Conservation (phyloP, 1,140 invertebrate species). For the Aphelinus atriplicis region DNA sequence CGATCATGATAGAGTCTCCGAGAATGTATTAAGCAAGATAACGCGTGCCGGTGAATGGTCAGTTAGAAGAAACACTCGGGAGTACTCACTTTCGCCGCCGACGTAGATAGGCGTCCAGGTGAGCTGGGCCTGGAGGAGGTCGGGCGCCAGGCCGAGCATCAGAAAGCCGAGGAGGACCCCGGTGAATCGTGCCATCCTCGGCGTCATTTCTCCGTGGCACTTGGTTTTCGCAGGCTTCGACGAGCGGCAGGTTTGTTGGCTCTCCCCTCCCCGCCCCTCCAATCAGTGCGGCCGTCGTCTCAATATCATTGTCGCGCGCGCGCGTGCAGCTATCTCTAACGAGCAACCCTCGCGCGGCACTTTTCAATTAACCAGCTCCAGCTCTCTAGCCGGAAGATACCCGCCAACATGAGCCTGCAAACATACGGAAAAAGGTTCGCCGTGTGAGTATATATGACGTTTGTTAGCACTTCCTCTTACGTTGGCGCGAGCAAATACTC, state of each 20-base stretch:
- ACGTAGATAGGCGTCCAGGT: slow-evolving; percentile 64
- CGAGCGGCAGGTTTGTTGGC: too few relatives aligned
- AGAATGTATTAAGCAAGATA: too few relatives aligned
- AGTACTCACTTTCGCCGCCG: slow-evolving; percentile 58
- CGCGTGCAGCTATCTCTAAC: slow-evolving; percentile 1
- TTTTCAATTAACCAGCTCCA: slow-evolving; percentile 24
- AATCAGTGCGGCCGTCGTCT: slow-evolving; percentile 49
- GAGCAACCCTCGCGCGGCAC: slow-evolving; percentile 16
- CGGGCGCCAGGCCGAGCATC: slow-evolving; percentile 50
- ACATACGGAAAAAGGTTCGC: too few relatives aligned
- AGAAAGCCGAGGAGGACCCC: slow-evolving; percentile 15
- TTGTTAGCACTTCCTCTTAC: too few relatives aligned
- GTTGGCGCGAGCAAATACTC: too few relatives aligned
- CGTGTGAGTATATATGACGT: too few relatives aligned
- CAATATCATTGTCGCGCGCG: slow-evolving; percentile 56
- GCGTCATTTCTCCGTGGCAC: slow-evolving; percentile 29
- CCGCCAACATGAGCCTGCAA: too few relatives aligned
- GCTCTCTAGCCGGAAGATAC: too few relatives aligned
- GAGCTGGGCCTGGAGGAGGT: slow-evolving; percentile 54
- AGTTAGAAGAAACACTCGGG: too few relatives aligned
- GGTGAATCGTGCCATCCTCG: slow-evolving; percentile 47
- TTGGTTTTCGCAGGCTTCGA: not conserved
- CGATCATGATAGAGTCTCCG: too few relatives aligned
- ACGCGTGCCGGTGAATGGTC: too few relatives aligned
- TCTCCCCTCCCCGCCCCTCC: slow-evolving; percentile 32